These are phyloP conservation scores for Mus minutoides DNA, from an alignment of 2,797 vertebrate species.

Conservation along the genomic window DNA sequence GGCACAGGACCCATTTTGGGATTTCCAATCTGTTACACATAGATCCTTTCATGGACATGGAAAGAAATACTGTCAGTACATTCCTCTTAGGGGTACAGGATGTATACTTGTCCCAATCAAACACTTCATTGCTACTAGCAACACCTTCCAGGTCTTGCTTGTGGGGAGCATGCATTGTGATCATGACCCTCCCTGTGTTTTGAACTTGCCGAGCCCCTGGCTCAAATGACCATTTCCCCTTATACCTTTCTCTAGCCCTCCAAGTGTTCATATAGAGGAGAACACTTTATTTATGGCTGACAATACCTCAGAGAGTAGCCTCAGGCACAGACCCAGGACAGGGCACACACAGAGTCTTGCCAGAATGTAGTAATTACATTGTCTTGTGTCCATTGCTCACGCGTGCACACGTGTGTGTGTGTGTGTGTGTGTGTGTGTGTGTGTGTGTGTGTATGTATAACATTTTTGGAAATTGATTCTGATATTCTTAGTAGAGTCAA, in stretches of 20 bases:
- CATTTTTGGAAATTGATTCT: slow-evolving; percentile 21
- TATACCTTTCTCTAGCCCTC: background rate
- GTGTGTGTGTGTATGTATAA: background rate
- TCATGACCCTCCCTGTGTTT: background rate
- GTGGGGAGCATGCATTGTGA: background rate
- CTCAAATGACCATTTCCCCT: background rate
- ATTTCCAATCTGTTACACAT: background rate
- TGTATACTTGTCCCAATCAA: background rate
- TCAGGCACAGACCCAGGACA: rapidly evolving
- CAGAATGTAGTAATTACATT: background rate
- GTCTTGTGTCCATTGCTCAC: background rate
- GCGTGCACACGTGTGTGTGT: background rate
- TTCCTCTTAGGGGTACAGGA: no score
- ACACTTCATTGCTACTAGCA: background rate
- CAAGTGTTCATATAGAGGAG: background rate
- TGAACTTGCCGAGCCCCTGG: rapidly evolving
- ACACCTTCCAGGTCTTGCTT: background rate
- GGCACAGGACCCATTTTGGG: background rate
- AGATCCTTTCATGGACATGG: background rate
- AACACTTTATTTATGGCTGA: background rate
- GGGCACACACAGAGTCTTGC: background rate
- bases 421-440: background rate
- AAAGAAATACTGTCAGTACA: background rate
- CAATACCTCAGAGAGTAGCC: background rate
- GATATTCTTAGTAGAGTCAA: background rate